Percentiles rank a stretch among this genome's conserved stretches.
These are phyloP conservation scores for Eupithecia insigniata DNA, from an alignment of 2,888 invertebrate genomes.

Conservation along the genomic window DNA sequence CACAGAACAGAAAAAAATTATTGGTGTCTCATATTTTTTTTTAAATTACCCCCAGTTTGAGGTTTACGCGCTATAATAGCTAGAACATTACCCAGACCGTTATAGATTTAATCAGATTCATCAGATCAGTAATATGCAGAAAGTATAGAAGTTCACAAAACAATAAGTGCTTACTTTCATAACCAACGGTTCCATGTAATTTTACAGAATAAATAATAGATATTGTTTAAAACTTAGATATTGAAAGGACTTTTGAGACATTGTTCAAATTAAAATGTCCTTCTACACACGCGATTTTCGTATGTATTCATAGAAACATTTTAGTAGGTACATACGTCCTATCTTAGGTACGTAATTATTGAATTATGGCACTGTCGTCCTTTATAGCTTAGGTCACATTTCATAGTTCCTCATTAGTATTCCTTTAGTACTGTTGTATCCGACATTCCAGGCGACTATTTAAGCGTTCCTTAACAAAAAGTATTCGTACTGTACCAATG, in stretches of 20 bases:
- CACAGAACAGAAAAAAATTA: too few species aligned
- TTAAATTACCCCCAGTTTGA: too few species aligned
- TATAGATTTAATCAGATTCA: background rate
- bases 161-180: background rate
- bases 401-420: slow-evolving; percentile 20
- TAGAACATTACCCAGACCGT: too few species aligned
- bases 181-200: too few species aligned
- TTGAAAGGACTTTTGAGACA: too few species aligned
- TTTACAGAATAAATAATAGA: too few species aligned
- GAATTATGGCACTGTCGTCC: background rate
- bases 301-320: background rate
- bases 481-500: slow-evolving; percentile 47
- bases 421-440: slow-evolving; percentile 27
- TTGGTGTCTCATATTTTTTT: too few species aligned
- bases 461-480: slow-evolving; percentile 36
- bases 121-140: too few species aligned
- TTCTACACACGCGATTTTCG: background rate
- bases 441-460: slow-evolving; percentile 27
- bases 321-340: background rate
- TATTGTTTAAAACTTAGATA: too few species aligned
- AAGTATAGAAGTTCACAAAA: too few species aligned
- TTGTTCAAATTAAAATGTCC: background rate
- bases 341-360: background rate
- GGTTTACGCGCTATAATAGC: too few species aligned
- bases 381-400: background rate